Evolutionary conservation across 2,113 vertebrate genomes (phyloP), one percentile per base, ranked within the genome.

Genomic region (Colistium nudipinnis): DNA sequence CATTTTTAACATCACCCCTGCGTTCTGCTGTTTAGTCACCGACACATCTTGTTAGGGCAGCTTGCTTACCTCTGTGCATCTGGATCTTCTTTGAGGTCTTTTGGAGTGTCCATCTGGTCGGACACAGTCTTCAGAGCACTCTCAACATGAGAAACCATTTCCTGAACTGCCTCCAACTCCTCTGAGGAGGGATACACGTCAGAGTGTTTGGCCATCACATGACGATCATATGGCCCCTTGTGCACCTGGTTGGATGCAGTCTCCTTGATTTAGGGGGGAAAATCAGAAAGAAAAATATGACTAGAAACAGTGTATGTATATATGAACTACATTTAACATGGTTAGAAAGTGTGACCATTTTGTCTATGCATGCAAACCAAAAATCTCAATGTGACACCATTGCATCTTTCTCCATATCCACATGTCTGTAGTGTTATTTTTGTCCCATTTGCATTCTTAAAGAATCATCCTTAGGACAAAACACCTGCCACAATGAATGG

Each of bases 201-300:
- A 16, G 95, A 93, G 82, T 99, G 98, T 64, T 98, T 99, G 67
- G 96, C 95, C 94, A 97, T 97, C 51, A 98, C 93, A 0, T 96
- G 95, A n/a, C 96, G 97, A 77, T 99, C 97, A 27, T 97, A 96
- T 89, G 81, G 78, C 2, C 96, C 90, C 65, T 93, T 89, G 0
- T 93, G 94, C 14, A 92, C 92, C 89, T 92, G 85, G 17, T 47
- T 71, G 38, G 51, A 22, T 4, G 43, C 27, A 33, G 77, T 27
- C 39, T 83, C 75, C 85, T 91, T 60, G 11, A 51, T 51, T 30
- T n/a, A n/a, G n/a, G n/a, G 1, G 19, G 30, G 2, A 9, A 44
- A 57, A 51, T 4, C 11, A 17, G 33, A 56, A 49, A 2, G 38
- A 36, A 38, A 13, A 16, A 12, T 0, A 35, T 43, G 17, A 43